phyloP scores from a whole-genome alignment of 2,113 vertebrate genomes.

The Actenoides lindsayi region DNA sequence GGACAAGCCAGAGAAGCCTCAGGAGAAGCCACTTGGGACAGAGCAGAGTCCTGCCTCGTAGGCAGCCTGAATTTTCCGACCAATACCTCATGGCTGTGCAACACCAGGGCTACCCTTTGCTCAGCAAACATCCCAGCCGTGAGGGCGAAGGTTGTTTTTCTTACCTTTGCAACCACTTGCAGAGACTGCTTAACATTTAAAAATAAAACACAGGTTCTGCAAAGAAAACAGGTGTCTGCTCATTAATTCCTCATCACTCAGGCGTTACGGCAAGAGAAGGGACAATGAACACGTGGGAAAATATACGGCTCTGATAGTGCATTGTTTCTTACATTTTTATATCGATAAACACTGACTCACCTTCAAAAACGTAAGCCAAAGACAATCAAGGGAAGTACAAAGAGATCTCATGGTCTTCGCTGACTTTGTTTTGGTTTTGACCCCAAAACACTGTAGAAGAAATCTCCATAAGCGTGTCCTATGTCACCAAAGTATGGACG shows the following conservation, averaged over 20 bases:
- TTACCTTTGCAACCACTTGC: background rate
- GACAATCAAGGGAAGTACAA: conserved; percentile 57
- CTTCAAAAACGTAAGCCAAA: background rate
- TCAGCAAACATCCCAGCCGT: background rate
- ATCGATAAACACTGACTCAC: conserved; percentile 62
- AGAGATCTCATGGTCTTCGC: conserved; percentile 11
- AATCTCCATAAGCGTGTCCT: background rate
- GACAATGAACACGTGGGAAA: conserved; percentile 42
- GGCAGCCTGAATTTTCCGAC: background rate
- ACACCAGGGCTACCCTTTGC: background rate
- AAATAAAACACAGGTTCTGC: background rate
- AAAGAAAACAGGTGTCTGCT: conserved; percentile 14
- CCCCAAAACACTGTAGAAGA: background rate
- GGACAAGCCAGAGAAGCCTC: background rate
- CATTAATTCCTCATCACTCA: background rate
- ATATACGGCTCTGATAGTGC: background rate
- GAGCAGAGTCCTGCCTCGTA: background rate
- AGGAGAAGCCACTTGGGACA: background rate
- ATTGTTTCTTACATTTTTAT: conserved; percentile 46
- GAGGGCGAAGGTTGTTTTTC: background rate
- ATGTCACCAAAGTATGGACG: background rate
- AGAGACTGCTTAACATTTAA: background rate
- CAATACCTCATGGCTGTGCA: background rate
- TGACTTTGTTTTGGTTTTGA: conserved; percentile 10
- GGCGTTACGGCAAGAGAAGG: background rate